phyloP scores from a whole-genome alignment of 2,113 vertebrate genomes.

The Dendrocopos noguchii region DNA sequence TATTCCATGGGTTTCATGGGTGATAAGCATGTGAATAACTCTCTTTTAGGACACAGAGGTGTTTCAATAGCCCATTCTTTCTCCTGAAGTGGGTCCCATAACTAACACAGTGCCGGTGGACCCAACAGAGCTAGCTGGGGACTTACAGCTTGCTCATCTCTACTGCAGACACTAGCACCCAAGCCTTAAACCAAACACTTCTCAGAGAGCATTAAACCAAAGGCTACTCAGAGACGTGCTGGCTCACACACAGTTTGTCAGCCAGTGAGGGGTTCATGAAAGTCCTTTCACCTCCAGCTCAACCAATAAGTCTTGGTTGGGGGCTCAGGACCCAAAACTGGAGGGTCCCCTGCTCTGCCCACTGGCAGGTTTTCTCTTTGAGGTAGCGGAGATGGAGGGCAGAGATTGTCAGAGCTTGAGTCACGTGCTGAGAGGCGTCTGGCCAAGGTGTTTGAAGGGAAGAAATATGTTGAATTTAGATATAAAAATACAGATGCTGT shows the following conservation, averaged over 20 bases:
- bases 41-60: background rate
- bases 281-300: background rate
- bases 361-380: background rate
- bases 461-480: background rate
- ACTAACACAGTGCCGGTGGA: background rate
- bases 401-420: background rate
- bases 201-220: background rate
- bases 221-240: background rate
- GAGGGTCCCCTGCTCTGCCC: background rate
- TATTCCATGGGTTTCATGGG: background rate
- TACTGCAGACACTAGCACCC: background rate
- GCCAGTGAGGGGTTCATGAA: background rate
- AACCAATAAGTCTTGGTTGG: background rate
- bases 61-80: background rate
- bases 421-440: background rate
- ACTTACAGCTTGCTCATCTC: background rate
- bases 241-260: background rate
- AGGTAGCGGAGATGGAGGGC: background rate
- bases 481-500: background rate
- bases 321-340: background rate
- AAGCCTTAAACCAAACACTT: background rate
- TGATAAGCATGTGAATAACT: background rate
- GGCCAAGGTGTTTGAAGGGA: background rate
- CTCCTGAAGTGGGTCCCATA: background rate
- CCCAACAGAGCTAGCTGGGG: background rate